Evolutionary conservation across 2,888 invertebrate species (phyloP).

Genomic region (Mythimna pallens): DNA sequence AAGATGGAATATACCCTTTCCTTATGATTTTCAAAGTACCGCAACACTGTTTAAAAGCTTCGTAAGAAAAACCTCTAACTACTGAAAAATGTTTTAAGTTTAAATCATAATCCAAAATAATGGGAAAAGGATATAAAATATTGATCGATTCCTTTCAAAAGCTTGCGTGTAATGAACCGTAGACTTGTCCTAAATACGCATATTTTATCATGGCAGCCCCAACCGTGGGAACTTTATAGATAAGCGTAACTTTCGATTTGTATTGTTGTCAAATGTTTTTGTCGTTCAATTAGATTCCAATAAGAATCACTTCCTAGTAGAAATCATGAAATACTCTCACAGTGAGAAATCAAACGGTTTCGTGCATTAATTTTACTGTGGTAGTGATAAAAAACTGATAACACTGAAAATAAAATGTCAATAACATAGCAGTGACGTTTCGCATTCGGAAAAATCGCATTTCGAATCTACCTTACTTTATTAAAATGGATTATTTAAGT

Average conservation of each 20-base stretch:
- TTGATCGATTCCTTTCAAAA: slow-evolving; percentile 34
- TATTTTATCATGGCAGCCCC: slow-evolving; percentile 80
- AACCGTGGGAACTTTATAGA: slow-evolving; percentile 80
- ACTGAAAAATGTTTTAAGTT: neutral
- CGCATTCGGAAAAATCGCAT: slow-evolving; percentile 80
- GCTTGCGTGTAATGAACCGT: slow-evolving; percentile 71
- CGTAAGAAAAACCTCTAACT: too few relatives aligned
- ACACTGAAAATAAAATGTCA: slow-evolving; percentile 81
- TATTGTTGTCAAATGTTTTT: slow-evolving; percentile 79
- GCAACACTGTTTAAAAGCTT: neutral
- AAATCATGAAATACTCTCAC: slow-evolving; percentile 67
- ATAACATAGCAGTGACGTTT: slow-evolving; percentile 86
- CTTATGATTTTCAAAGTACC: neutral
- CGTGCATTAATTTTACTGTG: slow-evolving; percentile 48
- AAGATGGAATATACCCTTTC: neutral
- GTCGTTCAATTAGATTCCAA: slow-evolving; percentile 76
- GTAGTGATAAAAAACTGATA: slow-evolving; percentile 76
- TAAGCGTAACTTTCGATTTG: slow-evolving; percentile 81
- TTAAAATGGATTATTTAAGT: slow-evolving; percentile 83
- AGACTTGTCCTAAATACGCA: slow-evolving; percentile 74
- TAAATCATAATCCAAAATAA: neutral
- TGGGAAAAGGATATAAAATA: neutral
- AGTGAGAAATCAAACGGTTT: slow-evolving; percentile 42
- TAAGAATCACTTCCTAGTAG: slow-evolving; percentile 74
- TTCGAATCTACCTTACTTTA: slow-evolving; percentile 84